Base-by-base conservation (phyloP, 2,888 invertebrate species). In the Ditula angustiorana region DNA sequence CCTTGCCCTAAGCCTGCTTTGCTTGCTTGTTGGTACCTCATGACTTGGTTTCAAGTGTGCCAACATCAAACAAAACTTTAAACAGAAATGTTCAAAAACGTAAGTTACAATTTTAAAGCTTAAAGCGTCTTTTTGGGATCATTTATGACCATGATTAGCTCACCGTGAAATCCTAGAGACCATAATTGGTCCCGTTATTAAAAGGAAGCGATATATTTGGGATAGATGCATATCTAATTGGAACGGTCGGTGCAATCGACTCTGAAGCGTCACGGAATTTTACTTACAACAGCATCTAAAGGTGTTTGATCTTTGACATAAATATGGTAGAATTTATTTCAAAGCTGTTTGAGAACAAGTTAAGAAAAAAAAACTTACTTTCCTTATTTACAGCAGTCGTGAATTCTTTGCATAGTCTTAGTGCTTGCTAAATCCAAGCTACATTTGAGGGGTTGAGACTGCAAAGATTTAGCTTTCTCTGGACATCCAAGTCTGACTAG, bases 151-250 rank as follows among this genome's bases (percentile, higher is more conserved):
- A 63, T 69, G 66, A 69, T 70, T 74, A 73, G 66, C 61, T 50
- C 66, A 80, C 77, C 81, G 82, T 84, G 81, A 84, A 84, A 83
- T 82, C 24, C 44, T 35, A 30, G 53, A 21, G 30, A 11, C 41
- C 11, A 46, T 63, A 58, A 58, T 58, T 58, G 63, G 62, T 24
- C 41, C n/a, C 28, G 52, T 47, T 47, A 59, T 47, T 46, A 53
- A 53, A 73, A 73, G 81, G 82, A 81, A 83, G 71, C 81, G 71
- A 80, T 83, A 82, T 80, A 79, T 83, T 76, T 76, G 71, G 68
- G 26, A 58, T 21, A 72, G 82, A 83, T 83, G 77, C 71, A 77
- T 78, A 81, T 83, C 83, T 81, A 77, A 81, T 82, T 79, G 77
- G 77, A 81, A 70, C 71, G 73, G 70, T 70, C 68, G 49, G 41